A percentile compares a stretch with the other conserved stretches of the same genome.
Conservation (phyloP, 2,797 vertebrate genomes). For the Eupleurogrammus muticus region DNA sequence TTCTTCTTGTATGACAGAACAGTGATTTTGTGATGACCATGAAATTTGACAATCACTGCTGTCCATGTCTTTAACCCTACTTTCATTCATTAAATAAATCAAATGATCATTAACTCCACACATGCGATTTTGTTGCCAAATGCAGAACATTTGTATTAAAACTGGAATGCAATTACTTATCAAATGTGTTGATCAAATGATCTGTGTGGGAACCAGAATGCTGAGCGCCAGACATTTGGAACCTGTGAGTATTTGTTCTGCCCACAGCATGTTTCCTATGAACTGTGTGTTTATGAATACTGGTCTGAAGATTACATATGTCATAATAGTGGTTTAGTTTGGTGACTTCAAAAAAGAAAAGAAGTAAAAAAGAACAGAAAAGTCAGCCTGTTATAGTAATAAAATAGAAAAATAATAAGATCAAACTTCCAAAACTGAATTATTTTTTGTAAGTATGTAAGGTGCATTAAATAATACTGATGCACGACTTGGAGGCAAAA, state of each 20-base stretch:
- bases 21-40: conserved; percentile 63
- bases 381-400: not conserved
- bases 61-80: conserved; percentile 76
- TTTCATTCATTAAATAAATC: conserved; percentile 87
- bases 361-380: not conserved
- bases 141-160: conserved; percentile 28
- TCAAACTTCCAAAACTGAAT: not conserved
- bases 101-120: conserved; percentile 77
- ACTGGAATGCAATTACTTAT: conserved; percentile 9
- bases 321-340: conserved; percentile 1
- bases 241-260: conserved; percentile 62
- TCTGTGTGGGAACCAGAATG: conserved; percentile 46
- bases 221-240: conserved; percentile 34
- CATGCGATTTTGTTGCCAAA: conserved; percentile 68
- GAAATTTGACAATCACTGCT: conserved; percentile 63
- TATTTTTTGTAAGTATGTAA: not conserved
- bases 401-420: not conserved
- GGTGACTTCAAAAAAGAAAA: not conserved
- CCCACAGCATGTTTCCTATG: conserved; percentile 14
- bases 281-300: conserved; percentile 9
- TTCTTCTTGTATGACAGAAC: conserved; percentile 53
- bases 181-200: conserved; percentile 34
- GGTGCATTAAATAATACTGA: no score
- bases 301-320: conserved; percentile 3
- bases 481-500: no score